Evolutionary conservation across 2,888 invertebrate genomes (phyloP), one percentile per base, ranked within the genome.

Genomic region (Brenthis ino): DNA sequence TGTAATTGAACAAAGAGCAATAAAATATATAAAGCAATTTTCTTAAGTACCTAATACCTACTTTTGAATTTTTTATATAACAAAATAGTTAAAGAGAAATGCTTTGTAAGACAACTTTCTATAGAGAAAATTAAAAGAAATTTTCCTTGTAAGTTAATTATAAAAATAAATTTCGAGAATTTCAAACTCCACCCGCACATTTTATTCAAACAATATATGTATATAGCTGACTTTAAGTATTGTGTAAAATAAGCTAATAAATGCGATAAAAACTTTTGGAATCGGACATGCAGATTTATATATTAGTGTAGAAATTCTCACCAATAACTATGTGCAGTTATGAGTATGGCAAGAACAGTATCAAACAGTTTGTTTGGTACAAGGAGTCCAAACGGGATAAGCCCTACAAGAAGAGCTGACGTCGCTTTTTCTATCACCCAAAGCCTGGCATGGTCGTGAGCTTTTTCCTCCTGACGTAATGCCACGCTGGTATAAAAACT

Each of bases 361-460:
- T 72, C 72, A 33, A 71, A 60, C 2, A 71, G 53, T 53, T 47
- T 68, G 20, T 72, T 72, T 13, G 72, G 72, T 48, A 72, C 64
- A 1, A 72, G 43, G 8, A 72, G 57, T 58, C 72, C 72, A n/a
- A 66, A 67, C 12, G 72, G 72, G 54, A 72, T 72, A 6, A 72
- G 67, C 20, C 53, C 47, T 14, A 72, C 56, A 3, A 72, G 53
- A 14, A 51, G 20, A 24, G 61, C 72, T 13, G 68, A 66, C 14
- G 70, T 72, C n/a, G 28, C 68, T 43, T 72, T 72, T 50, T 72
- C 72, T n/a, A 72, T 64, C 13, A 72, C 50, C 72, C 72, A 72
- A 24, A 72, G 72, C n/a, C 33, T 66, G 2, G 72, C 70, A 11
- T 72, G 72, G 16, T 72, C 72, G 33, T 72, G 72, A 51, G 68